Conservation (phyloP, 2,888 invertebrate species). For the Dasypolia templi region DNA sequence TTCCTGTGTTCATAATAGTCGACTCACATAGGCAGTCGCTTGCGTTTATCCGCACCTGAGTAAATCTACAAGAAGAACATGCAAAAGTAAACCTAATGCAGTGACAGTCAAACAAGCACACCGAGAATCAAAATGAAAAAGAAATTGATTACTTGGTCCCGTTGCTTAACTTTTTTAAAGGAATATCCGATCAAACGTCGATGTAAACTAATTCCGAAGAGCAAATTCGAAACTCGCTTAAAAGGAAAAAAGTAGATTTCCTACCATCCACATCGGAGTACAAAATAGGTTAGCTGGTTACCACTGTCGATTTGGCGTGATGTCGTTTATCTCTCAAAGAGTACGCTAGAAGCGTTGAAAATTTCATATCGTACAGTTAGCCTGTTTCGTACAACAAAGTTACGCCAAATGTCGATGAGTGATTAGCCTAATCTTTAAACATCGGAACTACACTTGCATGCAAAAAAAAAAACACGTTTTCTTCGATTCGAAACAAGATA, state of each 20-base stretch:
- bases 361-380: constrained; percentile 27
- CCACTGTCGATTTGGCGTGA: constrained; percentile 81
- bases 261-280: constrained; percentile 81
- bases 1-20: not conserved
- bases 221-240: constrained; percentile 86
- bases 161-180: constrained; percentile 86
- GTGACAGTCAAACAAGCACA: constrained; percentile 28
- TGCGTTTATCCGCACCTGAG: not conserved
- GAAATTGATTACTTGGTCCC: constrained; percentile 76
- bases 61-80: not conserved
- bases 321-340: constrained; percentile 62
- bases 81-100: not conserved
- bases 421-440: not conserved
- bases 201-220: constrained; percentile 88
- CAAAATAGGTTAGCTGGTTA: constrained; percentile 88
- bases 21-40: not conserved
- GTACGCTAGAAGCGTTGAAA: constrained; percentile 40
- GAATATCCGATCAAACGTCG: constrained; percentile 89
- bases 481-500: too few species aligned
- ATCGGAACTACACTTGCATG: not conserved
- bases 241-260: constrained; percentile 79
- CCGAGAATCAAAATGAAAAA: constrained; percentile 50
- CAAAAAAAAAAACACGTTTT: too few species aligned
- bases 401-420: not conserved
- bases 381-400: not conserved